These are phyloP conservation scores for Paedocypris micromegethes DNA, from an alignment of 2,797 vertebrate species.

Conservation along the genomic window DNA sequence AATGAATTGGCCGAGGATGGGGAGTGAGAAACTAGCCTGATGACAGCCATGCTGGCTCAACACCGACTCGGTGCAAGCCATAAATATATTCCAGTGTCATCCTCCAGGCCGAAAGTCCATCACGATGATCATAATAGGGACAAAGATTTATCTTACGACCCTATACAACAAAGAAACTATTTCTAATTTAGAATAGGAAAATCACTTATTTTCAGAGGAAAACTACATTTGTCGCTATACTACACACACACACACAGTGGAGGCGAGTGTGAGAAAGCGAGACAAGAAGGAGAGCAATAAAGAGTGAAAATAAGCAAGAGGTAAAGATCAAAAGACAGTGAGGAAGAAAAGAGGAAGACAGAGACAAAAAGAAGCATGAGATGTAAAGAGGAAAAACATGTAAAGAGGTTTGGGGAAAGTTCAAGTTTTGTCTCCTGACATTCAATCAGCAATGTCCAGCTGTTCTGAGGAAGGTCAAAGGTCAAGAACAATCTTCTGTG, in stretches of 20 bases:
- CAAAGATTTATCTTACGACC: no score
- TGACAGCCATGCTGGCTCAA: conserved; percentile 56
- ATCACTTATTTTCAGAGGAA: conserved; percentile 10
- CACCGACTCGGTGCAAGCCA: conserved; percentile 44
- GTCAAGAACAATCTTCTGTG: no score
- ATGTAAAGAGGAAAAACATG: no score
- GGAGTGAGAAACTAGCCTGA: conserved; percentile 53
- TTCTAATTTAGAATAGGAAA: neutral
- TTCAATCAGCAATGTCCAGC: no score
- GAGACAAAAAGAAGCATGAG: no score
- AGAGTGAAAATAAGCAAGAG: conserved; percentile 2
- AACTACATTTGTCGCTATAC: neutral
- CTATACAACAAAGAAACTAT: neutral
- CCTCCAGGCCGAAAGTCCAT: conserved; percentile 38
- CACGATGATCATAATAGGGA: no score
- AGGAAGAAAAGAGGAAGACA: no score
- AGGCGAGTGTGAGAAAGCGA: neutral
- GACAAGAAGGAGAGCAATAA: neutral
- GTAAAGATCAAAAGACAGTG: conserved; percentile 32
- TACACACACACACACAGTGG: neutral
- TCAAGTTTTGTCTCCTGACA: no score
- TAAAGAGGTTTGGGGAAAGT: no score
- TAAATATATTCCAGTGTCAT: conserved; percentile 47
- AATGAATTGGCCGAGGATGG: conserved; percentile 61
- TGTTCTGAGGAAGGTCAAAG: no score